Conservation (phyloP, 2,888 invertebrate genomes). For the Noctua janthina region DNA sequence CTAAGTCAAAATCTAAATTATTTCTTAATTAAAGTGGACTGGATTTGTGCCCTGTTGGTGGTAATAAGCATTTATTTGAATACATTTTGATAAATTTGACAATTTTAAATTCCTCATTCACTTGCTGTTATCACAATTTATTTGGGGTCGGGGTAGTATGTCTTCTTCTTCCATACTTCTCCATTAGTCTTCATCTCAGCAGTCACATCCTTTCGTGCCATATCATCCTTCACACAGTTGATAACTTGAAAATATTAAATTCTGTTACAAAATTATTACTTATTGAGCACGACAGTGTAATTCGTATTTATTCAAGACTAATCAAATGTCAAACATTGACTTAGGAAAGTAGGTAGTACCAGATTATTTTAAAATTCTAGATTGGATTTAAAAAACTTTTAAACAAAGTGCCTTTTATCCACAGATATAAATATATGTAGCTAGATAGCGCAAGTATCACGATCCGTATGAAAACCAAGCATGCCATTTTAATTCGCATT, state of each 20-base stretch:
- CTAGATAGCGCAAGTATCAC: too few species aligned
- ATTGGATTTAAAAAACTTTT: slow-evolving; percentile 8
- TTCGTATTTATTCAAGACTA: neutral
- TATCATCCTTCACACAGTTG: too few species aligned
- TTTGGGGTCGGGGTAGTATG: too few species aligned
- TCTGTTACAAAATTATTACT: slow-evolving; percentile 14
- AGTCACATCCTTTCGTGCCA: too few species aligned
- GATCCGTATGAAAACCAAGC: too few species aligned
- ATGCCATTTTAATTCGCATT: too few species aligned
- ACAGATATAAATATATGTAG: too few species aligned
- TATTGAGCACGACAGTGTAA: slow-evolving; percentile 3
- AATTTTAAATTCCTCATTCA: neutral
- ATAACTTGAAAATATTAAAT: neutral
- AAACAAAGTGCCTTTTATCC: neutral
- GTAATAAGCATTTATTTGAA: neutral
- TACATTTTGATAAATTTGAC: neutral
- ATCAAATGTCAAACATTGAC: slow-evolving; percentile 12
- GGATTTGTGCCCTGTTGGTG: too few species aligned
- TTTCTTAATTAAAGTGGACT: neutral
- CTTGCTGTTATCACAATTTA: too few species aligned
- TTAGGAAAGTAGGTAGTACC: slow-evolving; percentile 4
- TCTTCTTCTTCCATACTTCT: too few species aligned
- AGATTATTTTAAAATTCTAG: neutral
- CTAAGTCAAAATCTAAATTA: neutral
- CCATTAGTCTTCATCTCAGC: too few species aligned